Evolutionary conservation across 2,113 vertebrate species (phyloP).

Genomic region (Tychaedon coryphoeus): DNA sequence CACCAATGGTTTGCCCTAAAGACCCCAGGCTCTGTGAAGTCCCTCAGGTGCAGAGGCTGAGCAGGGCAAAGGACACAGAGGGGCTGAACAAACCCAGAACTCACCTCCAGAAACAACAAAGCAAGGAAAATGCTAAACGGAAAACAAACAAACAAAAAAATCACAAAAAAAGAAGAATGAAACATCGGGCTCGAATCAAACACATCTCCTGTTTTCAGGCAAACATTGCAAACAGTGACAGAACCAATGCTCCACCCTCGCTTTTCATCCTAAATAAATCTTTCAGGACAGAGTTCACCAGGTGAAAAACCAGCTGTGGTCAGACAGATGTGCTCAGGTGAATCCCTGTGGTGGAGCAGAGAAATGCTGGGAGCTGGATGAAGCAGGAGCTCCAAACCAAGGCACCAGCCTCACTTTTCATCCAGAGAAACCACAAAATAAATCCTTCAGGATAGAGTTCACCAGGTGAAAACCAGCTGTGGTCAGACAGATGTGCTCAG

Average conservation of each 20-base stretch:
- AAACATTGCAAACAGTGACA: not conserved
- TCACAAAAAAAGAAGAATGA: not conserved
- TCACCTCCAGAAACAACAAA: constrained; percentile 54
- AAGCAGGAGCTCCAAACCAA: not conserved
- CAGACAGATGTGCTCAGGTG: not conserved
- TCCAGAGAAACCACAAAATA: not conserved
- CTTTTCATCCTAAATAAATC: not conserved
- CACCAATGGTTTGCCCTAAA: constrained; percentile 45
- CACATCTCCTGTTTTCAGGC: not conserved
- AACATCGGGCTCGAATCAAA: not conserved
- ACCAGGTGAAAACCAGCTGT: constrained; percentile 3
- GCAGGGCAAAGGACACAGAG: not conserved
- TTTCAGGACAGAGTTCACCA: constrained; percentile 18
- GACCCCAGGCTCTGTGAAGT: not conserved
- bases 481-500: not conserved
- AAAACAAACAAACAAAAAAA: constrained; percentile 23
- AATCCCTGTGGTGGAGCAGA: not conserved
- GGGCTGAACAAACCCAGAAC: constrained; percentile 4
- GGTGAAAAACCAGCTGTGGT: not conserved
- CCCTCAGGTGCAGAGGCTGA: not conserved
- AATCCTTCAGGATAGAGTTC: not conserved
- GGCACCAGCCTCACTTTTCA: not conserved
- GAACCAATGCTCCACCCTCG: not conserved
- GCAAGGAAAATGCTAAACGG: constrained; percentile 35
- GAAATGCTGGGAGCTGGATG: not conserved